Evolutionary conservation across 2,113 vertebrate species (phyloP), one percentile per base, ranked within the genome.

Genomic region (Dermatemys mawii): DNA sequence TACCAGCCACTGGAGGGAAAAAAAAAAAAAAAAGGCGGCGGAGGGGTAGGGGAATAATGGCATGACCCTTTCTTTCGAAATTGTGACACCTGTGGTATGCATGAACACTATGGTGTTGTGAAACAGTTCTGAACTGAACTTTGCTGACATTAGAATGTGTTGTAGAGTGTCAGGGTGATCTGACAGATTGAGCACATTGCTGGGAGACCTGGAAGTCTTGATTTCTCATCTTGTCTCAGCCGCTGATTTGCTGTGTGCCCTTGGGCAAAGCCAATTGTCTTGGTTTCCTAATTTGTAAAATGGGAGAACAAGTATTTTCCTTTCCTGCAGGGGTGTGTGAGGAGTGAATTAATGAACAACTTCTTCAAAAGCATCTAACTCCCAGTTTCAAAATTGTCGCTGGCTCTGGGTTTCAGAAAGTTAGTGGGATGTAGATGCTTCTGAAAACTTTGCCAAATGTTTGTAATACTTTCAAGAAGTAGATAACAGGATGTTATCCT

Each of bases 131-230:
- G 17, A n/a, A 16, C 21, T 41, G 2, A 51, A 4, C 73, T 1
- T 0, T 75, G 26, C 41, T 5, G 70, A 19, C 49, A 12, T 16
- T 32, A 5, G 19, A 73, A 12, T 2, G 29, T 75, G 76, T 44
- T 4, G 2, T 2, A 78, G 11, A 0, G 0, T 51, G 46, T 35
- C 14, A 19, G 21, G 5, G 53, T 82, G 29, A 75, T 29, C 54
- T 49, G 73, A 29, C 76, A 54, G 29, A 26, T 55, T 82, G 5
- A 54, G 4, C 4, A 1, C 0, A 0, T 35, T 21, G 6, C 2
- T 24, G 2, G 4, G 2, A 92, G 83, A 10, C 14, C n/a, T 41
- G 21, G 10, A 41, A 4, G 11, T 22, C 67, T 7, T 41, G n/a
- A 21, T 38, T 70, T 38, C 35, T 38, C 22, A 70, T 19, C 67